These are phyloP conservation scores for Podotricha telesiphe DNA, from an alignment of 2,888 invertebrate genomes.

Conservation along the genomic window DNA sequence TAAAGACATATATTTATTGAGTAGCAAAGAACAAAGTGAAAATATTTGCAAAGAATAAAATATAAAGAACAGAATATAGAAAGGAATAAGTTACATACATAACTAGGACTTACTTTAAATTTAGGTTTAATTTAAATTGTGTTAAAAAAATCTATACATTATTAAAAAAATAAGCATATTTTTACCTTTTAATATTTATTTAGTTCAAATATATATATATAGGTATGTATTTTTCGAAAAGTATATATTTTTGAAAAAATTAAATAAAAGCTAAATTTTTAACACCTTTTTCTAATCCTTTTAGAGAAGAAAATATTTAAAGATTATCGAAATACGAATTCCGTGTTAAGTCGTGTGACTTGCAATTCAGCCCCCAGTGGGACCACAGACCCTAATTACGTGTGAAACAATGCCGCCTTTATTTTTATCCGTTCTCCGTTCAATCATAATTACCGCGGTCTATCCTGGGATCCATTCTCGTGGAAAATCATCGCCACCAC, in stretches of 20 bases:
- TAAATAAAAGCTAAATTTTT: neutral
- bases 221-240: too few relatives aligned
- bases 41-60: too few relatives aligned
- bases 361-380: constrained; percentile 67
- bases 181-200: too few relatives aligned
- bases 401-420: constrained; percentile 78
- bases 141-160: too few relatives aligned
- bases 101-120: too few relatives aligned
- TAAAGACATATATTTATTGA: too few relatives aligned
- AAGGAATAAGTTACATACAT: too few relatives aligned
- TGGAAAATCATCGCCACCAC: constrained; percentile 67
- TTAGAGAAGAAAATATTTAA: constrained; percentile 29
- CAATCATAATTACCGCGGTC: constrained; percentile 79
- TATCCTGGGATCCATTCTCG: constrained; percentile 72
- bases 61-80: too few relatives aligned
- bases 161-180: too few relatives aligned
- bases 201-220: too few relatives aligned
- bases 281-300: constrained; percentile 3
- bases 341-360: constrained; percentile 60
- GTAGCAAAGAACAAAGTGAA: too few relatives aligned
- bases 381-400: constrained; percentile 82
- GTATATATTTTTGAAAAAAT: neutral
- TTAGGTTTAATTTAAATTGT: too few relatives aligned
- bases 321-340: constrained; percentile 44
- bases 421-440: constrained; percentile 83